Evolutionary conservation across 2,113 vertebrate species (phyloP).

Genomic region (Coracopsis vasa): DNA sequence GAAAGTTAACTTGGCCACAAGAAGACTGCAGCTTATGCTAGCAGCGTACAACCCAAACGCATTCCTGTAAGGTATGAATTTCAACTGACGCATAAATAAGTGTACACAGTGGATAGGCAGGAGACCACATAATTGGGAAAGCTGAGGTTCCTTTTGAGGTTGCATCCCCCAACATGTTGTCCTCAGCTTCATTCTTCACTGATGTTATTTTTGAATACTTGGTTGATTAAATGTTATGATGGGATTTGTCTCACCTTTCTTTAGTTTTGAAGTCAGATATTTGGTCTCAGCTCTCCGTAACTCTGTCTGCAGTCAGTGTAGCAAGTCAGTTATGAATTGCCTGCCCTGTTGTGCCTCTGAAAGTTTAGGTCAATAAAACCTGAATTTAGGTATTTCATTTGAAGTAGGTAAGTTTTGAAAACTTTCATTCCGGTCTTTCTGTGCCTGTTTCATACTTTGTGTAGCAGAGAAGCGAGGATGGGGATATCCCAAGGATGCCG

Average conservation of each 20-base stretch:
- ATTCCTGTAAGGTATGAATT: neutral
- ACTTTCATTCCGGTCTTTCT: neutral
- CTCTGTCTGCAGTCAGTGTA: too few relatives aligned
- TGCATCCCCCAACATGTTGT: rapidly evolving
- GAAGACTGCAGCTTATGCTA: neutral
- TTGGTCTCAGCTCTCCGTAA: neutral
- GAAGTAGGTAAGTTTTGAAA: neutral
- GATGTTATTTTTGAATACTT: neutral
- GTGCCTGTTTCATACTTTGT: neutral
- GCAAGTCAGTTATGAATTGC: neutral
- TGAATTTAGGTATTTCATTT: neutral
- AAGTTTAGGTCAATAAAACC: neutral
- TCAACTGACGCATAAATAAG: neutral
- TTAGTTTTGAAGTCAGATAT: neutral
- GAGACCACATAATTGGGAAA: rapidly evolving
- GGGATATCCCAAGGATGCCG: neutral
- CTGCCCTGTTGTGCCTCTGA: neutral
- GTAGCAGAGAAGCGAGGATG: neutral
- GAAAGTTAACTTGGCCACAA: neutral
- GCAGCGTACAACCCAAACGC: neutral
- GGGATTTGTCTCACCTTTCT: neutral
- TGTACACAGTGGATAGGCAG: neutral
- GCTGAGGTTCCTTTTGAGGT: neutral
- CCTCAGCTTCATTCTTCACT: neutral
- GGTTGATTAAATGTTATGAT: neutral